A percentile compares a stretch with the other conserved stretches of the same genome.
Evolutionary conservation across 2,888 invertebrate genomes (phyloP).

Genomic region (Drosophila fungiperda): DNA sequence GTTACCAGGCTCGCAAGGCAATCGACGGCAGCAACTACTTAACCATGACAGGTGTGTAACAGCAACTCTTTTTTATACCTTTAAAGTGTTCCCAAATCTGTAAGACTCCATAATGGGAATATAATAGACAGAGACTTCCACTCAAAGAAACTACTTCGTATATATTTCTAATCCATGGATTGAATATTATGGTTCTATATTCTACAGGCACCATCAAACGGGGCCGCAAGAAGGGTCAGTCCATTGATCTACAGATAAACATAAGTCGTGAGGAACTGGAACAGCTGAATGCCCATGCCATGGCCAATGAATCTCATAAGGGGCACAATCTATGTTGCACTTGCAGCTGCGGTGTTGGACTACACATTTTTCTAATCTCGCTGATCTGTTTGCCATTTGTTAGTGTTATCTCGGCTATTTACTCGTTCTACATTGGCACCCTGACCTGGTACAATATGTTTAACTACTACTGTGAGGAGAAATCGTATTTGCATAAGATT

Average conservation of each 20-base stretch:
- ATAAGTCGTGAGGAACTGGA: conserved; percentile 90
- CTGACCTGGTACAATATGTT: conserved; percentile 92
- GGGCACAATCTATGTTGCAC: conserved; percentile 86
- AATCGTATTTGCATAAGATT: conserved; percentile 87
- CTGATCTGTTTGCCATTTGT: conserved; percentile 89
- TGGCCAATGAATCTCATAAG: conserved; percentile 87
- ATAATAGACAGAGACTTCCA: background rate
- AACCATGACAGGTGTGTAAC: conserved; percentile 87
- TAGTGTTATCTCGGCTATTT: conserved; percentile 87
- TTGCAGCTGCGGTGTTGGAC: conserved; percentile 87
- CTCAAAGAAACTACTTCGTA: background rate
- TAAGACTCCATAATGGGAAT: background rate
- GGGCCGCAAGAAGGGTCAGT: conserved; percentile 90
- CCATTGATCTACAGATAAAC: conserved; percentile 90
- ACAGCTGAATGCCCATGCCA: conserved; percentile 88
- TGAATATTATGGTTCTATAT: background rate
- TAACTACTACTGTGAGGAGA: conserved; percentile 89
- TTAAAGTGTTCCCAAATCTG: background rate
- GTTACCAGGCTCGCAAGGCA: conserved; percentile 86
- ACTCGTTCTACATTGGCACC: conserved; percentile 91
- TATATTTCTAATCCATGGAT: background rate
- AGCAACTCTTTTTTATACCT: background rate
- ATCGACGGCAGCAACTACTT: conserved; percentile 87
- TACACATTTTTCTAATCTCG: conserved; percentile 89
- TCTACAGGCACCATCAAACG: conserved; percentile 89